Base-by-base conservation (phyloP, 2,797 vertebrate species). In the Sebastolobus altivelis region DNA sequence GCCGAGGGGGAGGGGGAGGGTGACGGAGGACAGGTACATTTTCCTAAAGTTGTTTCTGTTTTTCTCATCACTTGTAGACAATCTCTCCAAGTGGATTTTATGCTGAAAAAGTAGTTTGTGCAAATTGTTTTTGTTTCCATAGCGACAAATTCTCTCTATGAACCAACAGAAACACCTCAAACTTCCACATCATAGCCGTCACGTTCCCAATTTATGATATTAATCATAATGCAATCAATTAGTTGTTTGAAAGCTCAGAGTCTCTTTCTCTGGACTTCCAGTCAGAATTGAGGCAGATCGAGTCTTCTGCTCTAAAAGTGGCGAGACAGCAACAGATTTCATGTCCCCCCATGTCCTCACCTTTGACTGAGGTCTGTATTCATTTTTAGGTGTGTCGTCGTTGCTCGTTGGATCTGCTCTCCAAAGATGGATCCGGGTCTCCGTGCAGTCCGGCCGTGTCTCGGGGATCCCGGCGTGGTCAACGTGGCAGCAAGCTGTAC, bases 371-470 rank as follows among this genome's bases (percentile, higher is more conserved):
- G 49, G 3, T 52, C 20, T n/a, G 3, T 65, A 5, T 13, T 38
- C 1, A 92, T 72, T 88, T 89, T 18, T 91, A 97, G 88, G 93
- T 96, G 43, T 99, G 98, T 3, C 93, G 95, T 58, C 96, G 96
- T 35, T 98, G 97, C 94, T 94, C 95, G 9, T 76, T 94, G 85
- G 94, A 95, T 0, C 91, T 94, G 87, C 93, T 95, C 76, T 92
- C 95, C 79, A 94, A 96, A 9, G 92, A 91, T 0, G 55, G 18
- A 0, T 33, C 72, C 0, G 91, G 94, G 58, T 69, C 88, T 11
- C 89, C 88, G 11, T 52, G 79, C 74, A 81, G 89, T 82, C 86
- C 85, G 0, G 63, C 83, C 1, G 20, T 1, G 16, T 27, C 77
- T 16, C 89, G 66, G 0, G 91, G 93, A 0, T 55, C 84, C 14